A percentile compares a stretch with the other conserved stretches of the same genome.
phyloP scores from a whole-genome alignment of 37 sponge, comb jelly and placozoan genomes.

The Haliclona indistincta region DNA sequence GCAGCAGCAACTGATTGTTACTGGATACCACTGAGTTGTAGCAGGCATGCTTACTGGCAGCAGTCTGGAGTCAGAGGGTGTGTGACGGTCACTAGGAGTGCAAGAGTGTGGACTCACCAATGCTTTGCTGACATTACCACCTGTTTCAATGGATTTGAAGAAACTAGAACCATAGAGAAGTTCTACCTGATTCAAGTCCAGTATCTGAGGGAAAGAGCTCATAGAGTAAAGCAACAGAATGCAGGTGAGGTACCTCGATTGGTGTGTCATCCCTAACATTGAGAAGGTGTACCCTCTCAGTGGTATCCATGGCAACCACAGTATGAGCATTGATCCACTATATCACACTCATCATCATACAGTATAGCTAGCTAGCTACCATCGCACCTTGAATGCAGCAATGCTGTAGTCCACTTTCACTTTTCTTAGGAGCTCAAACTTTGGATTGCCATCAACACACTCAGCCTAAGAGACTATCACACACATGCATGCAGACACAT shows the following conservation, averaged over 20 bases:
- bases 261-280: slow-evolving; percentile 52
- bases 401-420: slow-evolving; percentile 54
- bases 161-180: slow-evolving; percentile 72
- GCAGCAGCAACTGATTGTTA: slow-evolving; percentile 39
- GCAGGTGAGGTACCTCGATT: slow-evolving; percentile 37
- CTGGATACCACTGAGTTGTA: slow-evolving; percentile 64
- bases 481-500: too few species aligned
- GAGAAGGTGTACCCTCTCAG: slow-evolving; percentile 72
- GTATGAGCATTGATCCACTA: slow-evolving; percentile 77
- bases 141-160: slow-evolving; percentile 86
- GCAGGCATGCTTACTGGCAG: slow-evolving; percentile 75
- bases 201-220: slow-evolving; percentile 19
- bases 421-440: slow-evolving; percentile 36
- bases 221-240: background rate
- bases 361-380: background rate
- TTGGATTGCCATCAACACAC: slow-evolving; percentile 31
- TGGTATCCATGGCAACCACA: slow-evolving; percentile 76
- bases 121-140: slow-evolving; percentile 74
- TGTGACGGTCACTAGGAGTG: background rate
- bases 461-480: too few species aligned
- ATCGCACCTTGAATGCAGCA: slow-evolving; percentile 52
- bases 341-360: background rate
- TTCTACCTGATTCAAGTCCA: slow-evolving; percentile 72
- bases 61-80: slow-evolving; percentile 23
- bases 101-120: slow-evolving; percentile 41